A percentile compares a stretch with the other conserved stretches of the same genome.
Evolutionary conservation across 2,113 vertebrate species (phyloP).

Genomic region (Oceanodroma tethys): DNA sequence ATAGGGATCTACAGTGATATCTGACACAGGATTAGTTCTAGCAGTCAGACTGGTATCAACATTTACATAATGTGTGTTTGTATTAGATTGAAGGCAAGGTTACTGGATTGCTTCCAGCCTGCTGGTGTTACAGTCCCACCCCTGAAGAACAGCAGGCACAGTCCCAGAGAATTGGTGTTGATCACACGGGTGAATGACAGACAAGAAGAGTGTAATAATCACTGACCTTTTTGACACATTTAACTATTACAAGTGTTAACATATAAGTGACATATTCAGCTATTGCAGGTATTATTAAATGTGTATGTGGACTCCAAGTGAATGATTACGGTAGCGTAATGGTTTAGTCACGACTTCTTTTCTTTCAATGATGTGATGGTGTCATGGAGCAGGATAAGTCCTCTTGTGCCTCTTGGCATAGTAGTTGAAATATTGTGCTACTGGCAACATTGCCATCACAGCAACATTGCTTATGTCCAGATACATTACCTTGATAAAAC

Average conservation of each 20-base stretch:
- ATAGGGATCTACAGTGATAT: not conserved
- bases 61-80: not conserved
- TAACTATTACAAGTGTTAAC: not conserved
- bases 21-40: not conserved
- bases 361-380: not conserved
- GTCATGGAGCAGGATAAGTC: not conserved
- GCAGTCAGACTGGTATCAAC: not conserved
- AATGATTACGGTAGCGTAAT: slow-evolving; percentile 6
- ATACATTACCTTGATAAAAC: not conserved
- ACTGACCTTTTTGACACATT: slow-evolving; percentile 16
- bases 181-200: not conserved
- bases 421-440: not conserved
- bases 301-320: not conserved
- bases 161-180: slow-evolving; percentile 1
- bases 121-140: not conserved
- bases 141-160: not conserved
- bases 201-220: not conserved
- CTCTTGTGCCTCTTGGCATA: not conserved
- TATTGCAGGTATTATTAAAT: slow-evolving; percentile 10
- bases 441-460: not conserved
- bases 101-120: not conserved
- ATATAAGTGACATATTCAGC: not conserved
- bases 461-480: not conserved
- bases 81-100: not conserved
- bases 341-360: not conserved